Percentiles rank a stretch among this genome's conserved stretches.
These are phyloP conservation scores for Machimus atricapillus DNA, from an alignment of 2,888 invertebrate species.

Conservation along the genomic window DNA sequence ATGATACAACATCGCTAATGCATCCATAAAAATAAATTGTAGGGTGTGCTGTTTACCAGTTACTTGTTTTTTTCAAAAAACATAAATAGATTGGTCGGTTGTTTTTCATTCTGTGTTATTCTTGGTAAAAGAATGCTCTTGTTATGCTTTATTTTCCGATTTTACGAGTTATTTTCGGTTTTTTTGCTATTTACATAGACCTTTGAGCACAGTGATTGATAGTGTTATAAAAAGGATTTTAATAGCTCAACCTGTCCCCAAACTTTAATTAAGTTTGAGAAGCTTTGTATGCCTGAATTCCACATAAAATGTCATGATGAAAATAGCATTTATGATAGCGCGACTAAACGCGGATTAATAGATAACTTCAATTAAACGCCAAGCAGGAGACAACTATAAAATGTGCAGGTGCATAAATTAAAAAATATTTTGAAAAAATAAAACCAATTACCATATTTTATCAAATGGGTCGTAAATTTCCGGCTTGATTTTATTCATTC, in stretches of 20 bases:
- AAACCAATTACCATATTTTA: neutral
- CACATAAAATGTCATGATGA: neutral
- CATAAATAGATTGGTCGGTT: neutral
- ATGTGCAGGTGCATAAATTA: neutral
- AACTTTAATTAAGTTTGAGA: conserved; percentile 44
- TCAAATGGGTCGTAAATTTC: neutral
- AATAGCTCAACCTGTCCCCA: neutral
- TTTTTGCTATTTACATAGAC: neutral
- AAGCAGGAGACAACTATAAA: neutral
- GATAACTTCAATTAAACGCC: neutral
- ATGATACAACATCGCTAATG: neutral
- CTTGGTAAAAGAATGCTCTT: neutral
- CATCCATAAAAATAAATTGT: neutral
- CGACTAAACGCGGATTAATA: neutral
- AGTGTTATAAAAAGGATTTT: neutral
- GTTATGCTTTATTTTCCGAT: neutral
- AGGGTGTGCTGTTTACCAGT: neutral
- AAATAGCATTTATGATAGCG: neutral
- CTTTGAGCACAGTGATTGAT: neutral
- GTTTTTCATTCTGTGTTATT: neutral
- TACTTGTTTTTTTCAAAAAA: neutral
- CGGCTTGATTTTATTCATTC: too few species aligned
- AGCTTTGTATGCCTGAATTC: neutral
- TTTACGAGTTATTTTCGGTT: neutral
- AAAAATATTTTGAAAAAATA: neutral